Evolutionary conservation across 2,888 invertebrate genomes (phyloP), one percentile per base, ranked within the genome.

Genomic region (Drosophila quinaria): DNA sequence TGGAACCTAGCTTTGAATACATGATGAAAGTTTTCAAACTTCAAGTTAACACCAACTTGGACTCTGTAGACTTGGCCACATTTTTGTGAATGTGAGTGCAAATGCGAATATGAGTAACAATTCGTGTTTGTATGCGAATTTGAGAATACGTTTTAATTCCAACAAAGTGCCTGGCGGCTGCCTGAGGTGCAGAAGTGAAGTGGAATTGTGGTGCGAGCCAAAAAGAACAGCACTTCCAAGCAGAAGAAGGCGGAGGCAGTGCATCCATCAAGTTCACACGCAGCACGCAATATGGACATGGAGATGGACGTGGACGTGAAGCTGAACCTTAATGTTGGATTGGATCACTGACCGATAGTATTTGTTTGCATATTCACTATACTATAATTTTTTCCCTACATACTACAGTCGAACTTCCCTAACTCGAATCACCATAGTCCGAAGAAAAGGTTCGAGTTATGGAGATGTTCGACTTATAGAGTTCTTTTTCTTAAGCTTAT

Each of bases 221-320:
- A 19, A 41, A 39, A 39, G 25, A 51, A 46, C 58, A 46, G 51
- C 47, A 46, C 52, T 39, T 39, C n/a, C 50, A 33, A 47, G 63
- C 50, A 22, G 22, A 22, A 64, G 58, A 47, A 74, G 74, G 86
- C 65, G 87, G 78, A 85, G 80, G 86, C 72, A 80, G 72, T 78
- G 80, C 87, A 89, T 87, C 89, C 87, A 89, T 87, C 87, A 87
- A 78, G 71, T 89, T 89, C 81, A 80, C 87, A 89, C 87, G 83
- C 85, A 74, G 78, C 80, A 80, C 71, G 70, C 75, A 72, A 78
- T 41, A 37, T 39, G 49, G 17, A 39, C 10, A 29, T 25, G 33
- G n/a, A 58, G 46, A 6, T 25, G 25, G 25, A 25, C 25, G 25
- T 41, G 70, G 54, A 60, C 42, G 19, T 46, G 46, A 15, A 37